These are phyloP conservation scores for Dendrolimus houi DNA, from an alignment of 2,888 invertebrate genomes.

Conservation along the genomic window DNA sequence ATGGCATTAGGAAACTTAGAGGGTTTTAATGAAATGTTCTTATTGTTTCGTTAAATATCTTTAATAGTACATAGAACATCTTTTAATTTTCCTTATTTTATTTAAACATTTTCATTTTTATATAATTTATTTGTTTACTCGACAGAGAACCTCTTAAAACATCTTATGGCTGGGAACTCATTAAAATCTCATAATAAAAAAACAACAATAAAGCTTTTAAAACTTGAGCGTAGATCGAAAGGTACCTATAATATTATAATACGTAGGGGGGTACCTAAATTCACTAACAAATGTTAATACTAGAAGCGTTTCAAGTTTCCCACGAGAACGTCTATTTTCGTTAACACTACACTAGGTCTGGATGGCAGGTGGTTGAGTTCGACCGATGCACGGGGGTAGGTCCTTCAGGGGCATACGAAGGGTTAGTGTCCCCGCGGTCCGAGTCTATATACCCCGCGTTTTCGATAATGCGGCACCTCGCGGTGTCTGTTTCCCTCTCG, in stretches of 20 bases:
- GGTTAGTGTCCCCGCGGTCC: constrained; percentile 58
- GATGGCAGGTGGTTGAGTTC: constrained; percentile 15
- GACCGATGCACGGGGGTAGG: constrained; percentile 62
- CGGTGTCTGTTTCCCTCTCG: constrained; percentile 48
- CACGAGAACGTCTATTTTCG: constrained; percentile 49
- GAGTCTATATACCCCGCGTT: constrained; percentile 65
- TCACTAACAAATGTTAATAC: constrained; percentile 62
- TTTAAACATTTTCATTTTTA: constrained; percentile 42
- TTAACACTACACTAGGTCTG: constrained; percentile 53
- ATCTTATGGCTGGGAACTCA: constrained; percentile 56
- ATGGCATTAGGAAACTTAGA: too few relatives aligned
- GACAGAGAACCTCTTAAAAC: constrained; percentile 53
- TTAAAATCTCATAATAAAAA: constrained; percentile 65
- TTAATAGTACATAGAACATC: constrained; percentile 63
- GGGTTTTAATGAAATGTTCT: too few relatives aligned
- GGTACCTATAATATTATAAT: constrained; percentile 48
- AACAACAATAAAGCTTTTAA: constrained; percentile 70
- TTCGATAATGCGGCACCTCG: constrained; percentile 67
- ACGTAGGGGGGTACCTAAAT: constrained; percentile 57
- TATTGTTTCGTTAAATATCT: constrained; percentile 18
- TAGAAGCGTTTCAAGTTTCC: constrained; percentile 74
- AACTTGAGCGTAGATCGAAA: constrained; percentile 70
- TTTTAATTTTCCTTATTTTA: constrained; percentile 45
- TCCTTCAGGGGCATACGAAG: constrained; percentile 64
- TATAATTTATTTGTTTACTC: constrained; percentile 24